These are phyloP conservation scores for Amorpha juglandis DNA, from an alignment of 2,888 invertebrate species.

Conservation along the genomic window DNA sequence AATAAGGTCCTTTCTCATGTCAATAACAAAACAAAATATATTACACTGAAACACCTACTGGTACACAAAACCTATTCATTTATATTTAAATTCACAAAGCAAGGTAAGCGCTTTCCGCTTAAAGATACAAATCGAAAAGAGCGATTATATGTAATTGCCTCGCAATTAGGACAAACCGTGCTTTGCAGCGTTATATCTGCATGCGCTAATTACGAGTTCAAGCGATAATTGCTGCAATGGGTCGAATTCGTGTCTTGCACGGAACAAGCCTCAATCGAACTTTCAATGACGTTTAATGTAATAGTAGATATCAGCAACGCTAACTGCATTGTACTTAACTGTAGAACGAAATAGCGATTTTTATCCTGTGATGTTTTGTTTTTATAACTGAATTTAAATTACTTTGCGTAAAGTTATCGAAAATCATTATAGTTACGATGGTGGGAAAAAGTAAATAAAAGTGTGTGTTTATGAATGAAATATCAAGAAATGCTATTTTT, in stretches of 20 bases:
- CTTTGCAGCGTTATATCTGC: conserved; percentile 59
- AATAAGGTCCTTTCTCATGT: too few relatives aligned
- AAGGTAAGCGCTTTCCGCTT: conserved; percentile 56
- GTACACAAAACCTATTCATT: too few relatives aligned
- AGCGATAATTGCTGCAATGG: conserved; percentile 66
- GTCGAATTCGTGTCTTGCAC: conserved; percentile 57
- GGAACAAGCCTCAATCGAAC: conserved; percentile 33
- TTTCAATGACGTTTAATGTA: conserved; percentile 31
- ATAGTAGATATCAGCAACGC: conserved; percentile 18
- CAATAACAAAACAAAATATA: too few relatives aligned
- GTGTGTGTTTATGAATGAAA: background rate
- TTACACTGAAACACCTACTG: too few relatives aligned
- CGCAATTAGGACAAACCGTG: conserved; percentile 67
- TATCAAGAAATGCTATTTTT: too few relatives aligned
- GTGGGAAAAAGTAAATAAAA: background rate
- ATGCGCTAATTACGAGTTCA: conserved; percentile 70
- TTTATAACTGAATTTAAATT: background rate
- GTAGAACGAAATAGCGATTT: background rate
- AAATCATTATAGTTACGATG: too few relatives aligned
- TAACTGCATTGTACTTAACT: background rate
- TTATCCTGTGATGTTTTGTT: background rate
- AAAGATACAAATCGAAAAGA: conserved; percentile 41
- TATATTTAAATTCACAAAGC: background rate
- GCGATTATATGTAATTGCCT: conserved; percentile 68
- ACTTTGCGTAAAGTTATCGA: background rate